phyloP scores from a whole-genome alignment of 2,888 invertebrate species.

The Papilio gigon region DNA sequence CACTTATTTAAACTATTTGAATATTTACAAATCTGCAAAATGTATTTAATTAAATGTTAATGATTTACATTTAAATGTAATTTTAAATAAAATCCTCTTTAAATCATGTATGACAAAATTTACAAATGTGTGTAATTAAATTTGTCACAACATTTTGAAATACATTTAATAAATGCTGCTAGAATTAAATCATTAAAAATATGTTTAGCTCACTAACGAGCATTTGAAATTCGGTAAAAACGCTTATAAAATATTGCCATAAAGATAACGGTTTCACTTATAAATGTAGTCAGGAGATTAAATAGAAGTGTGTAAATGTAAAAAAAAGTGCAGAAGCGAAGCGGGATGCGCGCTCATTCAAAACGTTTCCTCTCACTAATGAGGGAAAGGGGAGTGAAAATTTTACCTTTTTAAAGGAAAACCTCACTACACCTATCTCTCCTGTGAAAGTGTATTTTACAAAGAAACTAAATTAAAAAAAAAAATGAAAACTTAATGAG shows the following conservation, averaged over 20 bases:
- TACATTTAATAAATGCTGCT: not conserved
- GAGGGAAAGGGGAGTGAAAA: slow-evolving; percentile 49
- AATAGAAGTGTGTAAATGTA: slow-evolving; percentile 46
- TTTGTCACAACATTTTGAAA: not conserved
- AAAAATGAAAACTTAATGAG: slow-evolving; percentile 18
- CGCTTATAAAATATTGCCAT: slow-evolving; percentile 23
- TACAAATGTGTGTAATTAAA: not conserved
- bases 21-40: too few species aligned
- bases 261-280: slow-evolving; percentile 37
- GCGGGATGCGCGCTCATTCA: slow-evolving; percentile 50
- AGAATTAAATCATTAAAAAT: not conserved
- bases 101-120: not conserved
- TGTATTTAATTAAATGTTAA: too few species aligned
- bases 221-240: slow-evolving; percentile 4
- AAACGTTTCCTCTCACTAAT: slow-evolving; percentile 50
- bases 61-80: too few species aligned
- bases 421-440: slow-evolving; percentile 49
- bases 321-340: slow-evolving; percentile 49
- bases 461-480: slow-evolving; percentile 38
- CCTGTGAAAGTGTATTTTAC: slow-evolving; percentile 46
- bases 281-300: slow-evolving; percentile 40
- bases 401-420: slow-evolving; percentile 50
- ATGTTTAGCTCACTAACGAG: not conserved
- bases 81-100: not conserved
- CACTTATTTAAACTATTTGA: too few species aligned